phyloP scores from a whole-genome alignment of 2,797 vertebrate species.

The Helarctos malayanus region DNA sequence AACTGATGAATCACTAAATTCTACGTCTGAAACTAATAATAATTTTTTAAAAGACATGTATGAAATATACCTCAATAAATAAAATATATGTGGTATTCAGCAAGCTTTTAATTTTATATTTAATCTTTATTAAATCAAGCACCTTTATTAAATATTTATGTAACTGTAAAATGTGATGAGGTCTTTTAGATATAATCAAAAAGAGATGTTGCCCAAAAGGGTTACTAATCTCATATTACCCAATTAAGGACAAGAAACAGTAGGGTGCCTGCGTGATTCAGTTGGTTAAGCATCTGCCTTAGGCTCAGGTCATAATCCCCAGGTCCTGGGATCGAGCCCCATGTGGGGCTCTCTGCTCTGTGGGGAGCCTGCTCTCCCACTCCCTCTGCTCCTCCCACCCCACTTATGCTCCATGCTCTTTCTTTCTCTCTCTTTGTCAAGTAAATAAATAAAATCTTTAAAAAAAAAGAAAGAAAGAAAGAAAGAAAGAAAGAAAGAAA shows the following conservation, averaged over 20 bases:
- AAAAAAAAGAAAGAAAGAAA: too few relatives aligned
- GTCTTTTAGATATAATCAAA: neutral
- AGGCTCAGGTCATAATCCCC: neutral
- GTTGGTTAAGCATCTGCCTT: neutral
- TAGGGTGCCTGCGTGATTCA: neutral
- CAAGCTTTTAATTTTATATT: neutral
- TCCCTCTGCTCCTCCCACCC: neutral
- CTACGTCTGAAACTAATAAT: neutral
- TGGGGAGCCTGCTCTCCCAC: neutral
- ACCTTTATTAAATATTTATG: conserved; percentile 4
- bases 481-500: too few relatives aligned
- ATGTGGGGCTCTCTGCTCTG: neutral
- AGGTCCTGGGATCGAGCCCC: neutral
- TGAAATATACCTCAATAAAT: neutral
- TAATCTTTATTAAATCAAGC: neutral
- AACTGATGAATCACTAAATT: neutral
- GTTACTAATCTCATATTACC: neutral
- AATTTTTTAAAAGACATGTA: neutral
- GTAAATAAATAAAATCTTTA: neutral
- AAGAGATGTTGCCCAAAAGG: neutral
- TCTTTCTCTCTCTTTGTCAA: neutral
- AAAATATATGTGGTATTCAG: neutral
- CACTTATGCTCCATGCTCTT: neutral
- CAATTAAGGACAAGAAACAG: neutral
- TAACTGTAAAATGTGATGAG: neutral